phyloP scores from a whole-genome alignment of 2,113 vertebrate genomes.

The Epinephelus moara region DNA sequence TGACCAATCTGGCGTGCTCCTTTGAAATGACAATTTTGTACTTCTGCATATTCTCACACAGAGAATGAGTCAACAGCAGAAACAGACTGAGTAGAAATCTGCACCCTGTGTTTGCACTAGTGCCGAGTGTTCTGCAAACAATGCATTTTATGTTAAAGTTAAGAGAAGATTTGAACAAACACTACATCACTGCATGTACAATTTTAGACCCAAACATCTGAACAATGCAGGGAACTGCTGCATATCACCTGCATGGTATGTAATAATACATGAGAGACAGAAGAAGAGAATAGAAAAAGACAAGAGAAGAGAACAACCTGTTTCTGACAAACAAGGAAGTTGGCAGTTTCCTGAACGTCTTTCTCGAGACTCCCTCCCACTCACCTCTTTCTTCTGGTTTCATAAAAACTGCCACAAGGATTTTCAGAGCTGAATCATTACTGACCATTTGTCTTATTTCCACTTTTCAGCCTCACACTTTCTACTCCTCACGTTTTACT shows the following conservation, averaged over 20 bases:
- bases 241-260: not conserved
- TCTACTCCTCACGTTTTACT: not conserved
- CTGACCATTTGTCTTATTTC: not conserved
- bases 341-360: slow-evolving; percentile 47
- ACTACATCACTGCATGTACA: not conserved
- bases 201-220: not conserved
- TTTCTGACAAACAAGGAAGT: slow-evolving; percentile 56
- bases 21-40: too few relatives aligned
- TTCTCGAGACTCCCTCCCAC: slow-evolving; percentile 52
- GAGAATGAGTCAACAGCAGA: not conserved
- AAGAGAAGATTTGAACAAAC: not conserved
- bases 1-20: not conserved
- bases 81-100: not conserved
- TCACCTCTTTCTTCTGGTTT: slow-evolving; percentile 8
- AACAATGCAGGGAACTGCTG: not conserved
- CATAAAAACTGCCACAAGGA: not conserved
- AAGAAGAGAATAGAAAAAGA: not conserved
- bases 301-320: slow-evolving; percentile 17
- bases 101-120: not conserved
- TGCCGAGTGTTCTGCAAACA: not conserved
- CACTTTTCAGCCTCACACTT: not conserved
- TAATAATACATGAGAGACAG: not conserved
- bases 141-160: too few relatives aligned
- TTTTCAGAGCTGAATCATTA: not conserved
- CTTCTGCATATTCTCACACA: not conserved